Percentiles rank a stretch among this genome's conserved stretches.
Evolutionary conservation across 2,797 vertebrate species (phyloP).

Genomic region (Graptemys geographica): DNA sequence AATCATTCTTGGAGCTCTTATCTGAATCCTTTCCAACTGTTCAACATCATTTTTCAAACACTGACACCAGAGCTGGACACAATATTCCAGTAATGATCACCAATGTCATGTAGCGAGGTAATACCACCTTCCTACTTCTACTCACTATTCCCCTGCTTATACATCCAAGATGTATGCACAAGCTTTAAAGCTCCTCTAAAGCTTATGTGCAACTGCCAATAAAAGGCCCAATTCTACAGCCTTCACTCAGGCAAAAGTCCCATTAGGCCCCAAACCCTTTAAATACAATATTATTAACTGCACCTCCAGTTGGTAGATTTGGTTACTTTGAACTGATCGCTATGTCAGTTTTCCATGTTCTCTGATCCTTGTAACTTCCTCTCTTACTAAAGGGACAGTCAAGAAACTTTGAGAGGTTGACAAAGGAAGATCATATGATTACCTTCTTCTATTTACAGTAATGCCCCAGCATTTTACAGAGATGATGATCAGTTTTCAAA

Average conservation of each 20-base stretch:
- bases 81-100: not conserved
- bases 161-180: not conserved
- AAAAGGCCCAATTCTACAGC: not conserved
- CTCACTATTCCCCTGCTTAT: not conserved
- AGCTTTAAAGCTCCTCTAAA: not conserved
- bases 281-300: not conserved
- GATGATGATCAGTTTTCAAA: not conserved
- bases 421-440: not conserved
- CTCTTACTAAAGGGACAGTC: not conserved
- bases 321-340: not conserved
- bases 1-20: not conserved
- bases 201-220: not conserved
- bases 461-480: not conserved
- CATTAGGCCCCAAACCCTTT: not conserved
- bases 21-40: not conserved
- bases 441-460: not conserved
- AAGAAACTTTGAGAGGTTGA: not conserved
- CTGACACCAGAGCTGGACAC: not conserved
- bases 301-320: not conserved
- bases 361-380: not conserved
- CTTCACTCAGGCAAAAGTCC: not conserved
- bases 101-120: not conserved
- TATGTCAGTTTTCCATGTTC: not conserved
- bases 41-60: not conserved
- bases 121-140: not conserved